A percentile compares a stretch with the other conserved stretches of the same genome.
Evolutionary conservation across 1,140 invertebrate species (phyloP).

Genomic region (Ephestia elutella): DNA sequence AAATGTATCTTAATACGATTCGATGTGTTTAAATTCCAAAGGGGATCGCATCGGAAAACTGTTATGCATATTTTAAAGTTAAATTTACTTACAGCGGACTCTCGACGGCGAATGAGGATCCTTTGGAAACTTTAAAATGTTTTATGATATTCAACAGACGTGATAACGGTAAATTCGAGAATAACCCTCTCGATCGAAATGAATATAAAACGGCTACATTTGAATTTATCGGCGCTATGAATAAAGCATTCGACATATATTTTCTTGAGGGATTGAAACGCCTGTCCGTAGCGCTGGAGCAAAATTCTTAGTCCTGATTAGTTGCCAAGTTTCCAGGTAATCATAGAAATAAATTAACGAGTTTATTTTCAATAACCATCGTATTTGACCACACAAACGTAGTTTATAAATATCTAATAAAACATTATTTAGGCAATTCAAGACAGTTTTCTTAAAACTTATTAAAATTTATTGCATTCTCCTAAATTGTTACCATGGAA

Average conservation of each 20-base stretch:
- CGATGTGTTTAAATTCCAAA: constrained; percentile 69
- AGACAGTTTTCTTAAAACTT: too few species aligned
- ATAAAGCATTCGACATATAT: constrained; percentile 9
- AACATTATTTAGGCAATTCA: too few species aligned
- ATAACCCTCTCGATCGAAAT: constrained; percentile 32
- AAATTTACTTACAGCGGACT: constrained; percentile 65
- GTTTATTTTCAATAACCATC: too few species aligned
- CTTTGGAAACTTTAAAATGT: constrained; percentile 55
- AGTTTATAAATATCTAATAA: too few species aligned
- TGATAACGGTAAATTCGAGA: constrained; percentile 40
- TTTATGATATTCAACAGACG: constrained; percentile 53
- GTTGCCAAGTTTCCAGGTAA: neutral
- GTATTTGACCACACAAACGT: too few species aligned
- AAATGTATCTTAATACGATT: constrained; percentile 71
- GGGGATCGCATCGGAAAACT: constrained; percentile 68
- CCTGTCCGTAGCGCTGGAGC: constrained; percentile 13
- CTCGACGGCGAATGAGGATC: constrained; percentile 49
- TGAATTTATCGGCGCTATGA: constrained; percentile 21
- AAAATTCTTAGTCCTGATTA: constrained; percentile 1
- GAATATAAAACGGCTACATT: constrained; percentile 30
- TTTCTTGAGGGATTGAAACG: constrained; percentile 10
- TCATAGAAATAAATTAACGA: too few species aligned
- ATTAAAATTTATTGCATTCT: too few species aligned
- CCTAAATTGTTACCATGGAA: too few species aligned
- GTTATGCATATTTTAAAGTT: constrained; percentile 74